Percentiles rank a stretch among this genome's conserved stretches.
Conservation (phyloP, 2,888 invertebrate genomes). For the Dendrolimus pini region DNA sequence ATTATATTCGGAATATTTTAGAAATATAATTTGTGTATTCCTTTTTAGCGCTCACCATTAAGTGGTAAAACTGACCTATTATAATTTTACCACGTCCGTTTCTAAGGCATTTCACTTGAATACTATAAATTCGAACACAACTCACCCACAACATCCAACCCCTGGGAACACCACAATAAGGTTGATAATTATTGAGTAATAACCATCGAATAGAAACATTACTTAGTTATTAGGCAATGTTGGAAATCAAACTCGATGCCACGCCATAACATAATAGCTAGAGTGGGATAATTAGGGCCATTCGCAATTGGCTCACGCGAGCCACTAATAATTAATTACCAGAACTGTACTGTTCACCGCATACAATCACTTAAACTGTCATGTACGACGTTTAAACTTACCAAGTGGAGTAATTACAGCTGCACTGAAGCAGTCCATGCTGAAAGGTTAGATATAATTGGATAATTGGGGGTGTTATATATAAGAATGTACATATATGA, state of each 20-base stretch:
- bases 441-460: conserved; percentile 76
- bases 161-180: conserved; percentile 6
- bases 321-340: conserved; percentile 71
- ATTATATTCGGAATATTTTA: too few relatives aligned
- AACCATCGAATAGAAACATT: conserved; percentile 7
- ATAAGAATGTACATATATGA: conserved; percentile 61
- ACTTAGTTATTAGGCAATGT: conserved; percentile 15
- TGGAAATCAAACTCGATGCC: conserved; percentile 26
- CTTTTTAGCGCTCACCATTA: too few relatives aligned
- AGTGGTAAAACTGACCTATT: too few relatives aligned
- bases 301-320: conserved; percentile 54
- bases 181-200: conserved; percentile 9
- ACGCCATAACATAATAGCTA: conserved; percentile 38
- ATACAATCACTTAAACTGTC: conserved; percentile 73
- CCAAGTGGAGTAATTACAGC: conserved; percentile 50
- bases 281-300: conserved; percentile 47
- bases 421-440: conserved; percentile 46
- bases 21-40: too few relatives aligned
- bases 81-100: too few relatives aligned
- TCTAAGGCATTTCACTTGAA: too few relatives aligned
- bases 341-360: conserved; percentile 42
- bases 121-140: too few relatives aligned
- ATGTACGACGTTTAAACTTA: conserved; percentile 62
- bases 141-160: background rate
- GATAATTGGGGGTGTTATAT: conserved; percentile 62